phyloP scores from a whole-genome alignment of 2,797 vertebrate genomes.

The Crocidura indochinensis region DNA sequence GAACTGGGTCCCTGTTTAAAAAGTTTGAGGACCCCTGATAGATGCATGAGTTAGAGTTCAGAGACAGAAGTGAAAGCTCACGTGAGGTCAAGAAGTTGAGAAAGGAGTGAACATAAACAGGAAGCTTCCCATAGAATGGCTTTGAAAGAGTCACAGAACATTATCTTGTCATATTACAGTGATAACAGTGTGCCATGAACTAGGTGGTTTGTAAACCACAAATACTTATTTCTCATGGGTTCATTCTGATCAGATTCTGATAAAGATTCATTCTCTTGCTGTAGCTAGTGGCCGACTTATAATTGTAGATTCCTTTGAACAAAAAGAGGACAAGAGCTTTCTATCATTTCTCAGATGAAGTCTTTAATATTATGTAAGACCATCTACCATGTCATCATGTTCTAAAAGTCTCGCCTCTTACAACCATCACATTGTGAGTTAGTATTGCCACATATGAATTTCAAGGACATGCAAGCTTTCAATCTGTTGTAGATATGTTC shows the following conservation, averaged over 20 bases:
- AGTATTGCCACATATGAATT: neutral
- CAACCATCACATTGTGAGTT: neutral
- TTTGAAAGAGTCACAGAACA: neutral
- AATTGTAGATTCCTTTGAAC: rapidly evolving
- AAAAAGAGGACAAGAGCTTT: neutral
- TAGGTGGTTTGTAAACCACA: neutral
- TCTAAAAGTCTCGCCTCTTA: neutral
- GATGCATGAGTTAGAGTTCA: neutral
- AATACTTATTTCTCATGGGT: neutral
- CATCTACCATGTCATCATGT: neutral
- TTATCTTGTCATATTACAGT: neutral
- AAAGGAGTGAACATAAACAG: neutral
- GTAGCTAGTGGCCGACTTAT: neutral
- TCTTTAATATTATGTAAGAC: neutral
- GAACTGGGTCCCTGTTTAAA: too few relatives aligned
- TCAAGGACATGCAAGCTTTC: neutral
- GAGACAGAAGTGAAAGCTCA: neutral
- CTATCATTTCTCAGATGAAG: neutral
- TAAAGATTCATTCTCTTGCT: neutral
- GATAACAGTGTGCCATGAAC: neutral
- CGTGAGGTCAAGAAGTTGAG: neutral
- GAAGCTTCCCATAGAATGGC: neutral
- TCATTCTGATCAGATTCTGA: neutral
- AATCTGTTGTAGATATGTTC: neutral
- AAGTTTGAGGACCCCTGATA: too few relatives aligned